These are phyloP conservation scores for Trichomalopsis sarcophagae DNA, from an alignment of 1,140 invertebrate species.

Conservation along the genomic window DNA sequence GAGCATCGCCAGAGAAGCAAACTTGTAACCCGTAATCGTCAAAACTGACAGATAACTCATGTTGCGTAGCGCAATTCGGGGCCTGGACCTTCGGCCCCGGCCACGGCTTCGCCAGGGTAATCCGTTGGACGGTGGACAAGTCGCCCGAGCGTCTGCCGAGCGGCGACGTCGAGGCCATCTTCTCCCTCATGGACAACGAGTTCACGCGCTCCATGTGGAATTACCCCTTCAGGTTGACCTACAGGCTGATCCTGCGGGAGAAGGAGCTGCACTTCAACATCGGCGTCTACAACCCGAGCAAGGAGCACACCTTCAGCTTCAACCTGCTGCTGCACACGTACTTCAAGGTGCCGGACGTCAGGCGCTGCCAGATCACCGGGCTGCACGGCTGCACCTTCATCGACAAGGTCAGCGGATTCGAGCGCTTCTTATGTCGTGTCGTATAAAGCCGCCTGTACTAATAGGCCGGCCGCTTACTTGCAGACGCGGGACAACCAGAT, in stretches of 20 bases:
- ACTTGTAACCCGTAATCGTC: neutral
- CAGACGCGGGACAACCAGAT: slow-evolving; percentile 87
- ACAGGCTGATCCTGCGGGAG: slow-evolving; percentile 90
- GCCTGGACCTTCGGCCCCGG: slow-evolving; percentile 94
- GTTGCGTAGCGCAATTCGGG: slow-evolving; percentile 91
- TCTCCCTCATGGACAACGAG: slow-evolving; percentile 93
- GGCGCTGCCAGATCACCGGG: slow-evolving; percentile 91
- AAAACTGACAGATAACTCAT: neutral
- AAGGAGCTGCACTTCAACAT: slow-evolving; percentile 95
- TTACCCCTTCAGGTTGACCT: slow-evolving; percentile 91
- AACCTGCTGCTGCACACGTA: slow-evolving; percentile 96
- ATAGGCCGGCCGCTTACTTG: slow-evolving; percentile 41
- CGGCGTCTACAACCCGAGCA: slow-evolving; percentile 92
- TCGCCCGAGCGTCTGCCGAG: slow-evolving; percentile 88
- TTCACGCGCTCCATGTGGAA: slow-evolving; percentile 96
- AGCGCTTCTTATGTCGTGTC: too few relatives aligned
- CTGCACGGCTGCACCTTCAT: slow-evolving; percentile 93
- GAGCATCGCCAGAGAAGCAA: neutral
- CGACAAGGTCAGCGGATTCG: slow-evolving; percentile 82
- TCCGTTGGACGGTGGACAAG: slow-evolving; percentile 92
- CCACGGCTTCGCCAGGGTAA: slow-evolving; percentile 94
- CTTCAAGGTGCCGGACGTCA: slow-evolving; percentile 95
- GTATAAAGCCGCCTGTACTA: too few relatives aligned
- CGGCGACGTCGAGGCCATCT: slow-evolving; percentile 93
- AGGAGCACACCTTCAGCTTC: slow-evolving; percentile 93